Percentiles rank a stretch among this genome's conserved stretches.
These are phyloP conservation scores for Chrysotoxum bicinctum DNA, from an alignment of 2,888 invertebrate species.

Conservation along the genomic window DNA sequence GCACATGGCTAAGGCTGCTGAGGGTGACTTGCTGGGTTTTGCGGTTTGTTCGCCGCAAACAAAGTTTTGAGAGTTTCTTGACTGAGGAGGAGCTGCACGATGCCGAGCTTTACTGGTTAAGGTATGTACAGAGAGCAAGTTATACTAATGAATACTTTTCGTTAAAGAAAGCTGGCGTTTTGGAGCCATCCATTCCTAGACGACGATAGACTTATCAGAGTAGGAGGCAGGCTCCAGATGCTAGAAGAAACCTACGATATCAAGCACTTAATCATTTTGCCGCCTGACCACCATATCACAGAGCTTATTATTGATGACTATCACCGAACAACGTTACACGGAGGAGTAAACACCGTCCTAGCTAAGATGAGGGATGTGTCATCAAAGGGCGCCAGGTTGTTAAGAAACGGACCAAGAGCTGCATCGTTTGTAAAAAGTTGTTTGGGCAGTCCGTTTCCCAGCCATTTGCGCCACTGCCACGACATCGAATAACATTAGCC, in stretches of 20 bases:
- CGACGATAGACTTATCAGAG: background rate
- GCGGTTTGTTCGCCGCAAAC: constrained; percentile 21
- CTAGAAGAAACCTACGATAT: constrained; percentile 14
- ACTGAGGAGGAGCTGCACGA: constrained; percentile 7
- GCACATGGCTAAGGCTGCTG: constrained; percentile 12
- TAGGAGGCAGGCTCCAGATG: constrained; percentile 23
- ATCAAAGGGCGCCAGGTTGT: constrained; percentile 27
- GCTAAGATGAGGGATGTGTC: constrained; percentile 34
- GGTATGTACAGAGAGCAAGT: too few species aligned
- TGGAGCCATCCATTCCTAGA: constrained; percentile 9
- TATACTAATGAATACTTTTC: too few species aligned
- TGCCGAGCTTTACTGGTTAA: constrained; percentile 22
- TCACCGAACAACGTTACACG: constrained; percentile 15
- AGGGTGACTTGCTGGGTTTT: constrained; percentile 28
- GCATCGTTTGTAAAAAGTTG: constrained; percentile 16
- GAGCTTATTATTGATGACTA: constrained; percentile 16
- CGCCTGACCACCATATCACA: constrained; percentile 4
- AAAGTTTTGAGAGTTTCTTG: constrained; percentile 13
- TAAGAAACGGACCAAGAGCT: constrained; percentile 20
- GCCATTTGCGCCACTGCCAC: constrained; percentile 24
- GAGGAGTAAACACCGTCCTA: constrained; percentile 4
- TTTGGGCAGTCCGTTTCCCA: constrained; percentile 19
- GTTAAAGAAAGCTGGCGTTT: constrained; percentile 25
- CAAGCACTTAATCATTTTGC: constrained; percentile 19
- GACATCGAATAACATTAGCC: background rate